Evolutionary conservation across 2,113 vertebrate species (phyloP), one percentile per base, ranked within the genome.

Genomic region (Megaceryle maxima): DNA sequence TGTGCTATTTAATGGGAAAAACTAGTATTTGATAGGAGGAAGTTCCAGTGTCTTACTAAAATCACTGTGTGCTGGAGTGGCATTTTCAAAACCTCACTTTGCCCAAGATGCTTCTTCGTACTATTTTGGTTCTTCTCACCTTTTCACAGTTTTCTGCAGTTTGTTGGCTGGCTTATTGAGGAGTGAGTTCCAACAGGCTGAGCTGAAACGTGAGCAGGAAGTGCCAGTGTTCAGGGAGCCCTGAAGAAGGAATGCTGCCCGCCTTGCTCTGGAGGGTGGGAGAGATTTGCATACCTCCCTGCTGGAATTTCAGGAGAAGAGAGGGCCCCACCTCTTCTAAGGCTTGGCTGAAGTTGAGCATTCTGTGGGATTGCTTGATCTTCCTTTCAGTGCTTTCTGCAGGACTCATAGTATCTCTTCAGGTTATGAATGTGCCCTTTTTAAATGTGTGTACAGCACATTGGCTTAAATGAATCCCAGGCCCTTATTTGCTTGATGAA

Each of bases 201-300:
- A 74, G 64, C 56, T 81, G 91, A 82, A 94, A 91, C 25, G 33
- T n/a, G 83, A 96, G 66, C 81, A 81, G 75, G n/a, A 83, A 76
- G 48, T 18, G 16, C 74, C 87, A 41, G 51, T 55, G 33, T 56
- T 93, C 21, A 11, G 55, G 51, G 77, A 87, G 57, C 51, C 89
- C 74, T 39, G 77, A 56, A 86, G 89, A 84, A 94, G 86, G 93
- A 97, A 97, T 96, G 94, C 67, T 91, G 91, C 91, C 74, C 0
- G 53, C 93, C 93, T 92, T 92, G 93, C 96, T 97, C 89, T 82
- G 7, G 4, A 17, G 60, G 55, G 70, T 95, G 93, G 89, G 89
- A 88, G 72, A 88, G 78, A 94, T 95, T 92, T 92, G 83, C 95
- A 89, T 96, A 91, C 83, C 77, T 88, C 60, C 69, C 69, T 74